phyloP scores from a whole-genome alignment of 2,113 vertebrate genomes.

The Bettongia penicillata region DNA sequence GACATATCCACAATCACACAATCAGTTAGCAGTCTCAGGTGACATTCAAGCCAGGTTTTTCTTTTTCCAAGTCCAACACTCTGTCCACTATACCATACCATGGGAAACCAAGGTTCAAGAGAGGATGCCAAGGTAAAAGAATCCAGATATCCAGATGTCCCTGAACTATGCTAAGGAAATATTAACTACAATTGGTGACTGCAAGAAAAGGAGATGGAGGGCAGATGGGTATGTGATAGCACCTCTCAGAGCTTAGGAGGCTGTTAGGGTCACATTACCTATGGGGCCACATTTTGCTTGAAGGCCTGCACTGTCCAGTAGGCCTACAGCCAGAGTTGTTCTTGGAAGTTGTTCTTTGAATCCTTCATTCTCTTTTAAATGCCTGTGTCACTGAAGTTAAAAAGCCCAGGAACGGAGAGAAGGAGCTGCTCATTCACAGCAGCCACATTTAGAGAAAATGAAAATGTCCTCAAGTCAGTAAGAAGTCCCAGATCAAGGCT shows the following conservation, averaged over 20 bases:
- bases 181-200: slow-evolving; percentile 7
- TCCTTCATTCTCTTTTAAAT: slow-evolving; percentile 18
- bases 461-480: not conserved
- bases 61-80: not conserved
- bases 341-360: not conserved
- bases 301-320: not conserved
- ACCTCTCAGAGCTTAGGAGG: not conserved
- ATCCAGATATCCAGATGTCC: not conserved
- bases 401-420: not conserved
- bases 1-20: not conserved
- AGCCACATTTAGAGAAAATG: not conserved
- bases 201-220: not conserved
- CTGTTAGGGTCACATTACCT: not conserved
- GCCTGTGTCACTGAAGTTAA: not conserved
- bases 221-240: not conserved
- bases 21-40: not conserved
- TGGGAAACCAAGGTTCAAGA: not conserved
- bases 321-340: not conserved
- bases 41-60: not conserved
- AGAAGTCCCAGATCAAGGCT: not conserved
- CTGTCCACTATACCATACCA: not conserved
- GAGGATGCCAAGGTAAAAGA: slow-evolving; percentile 12
- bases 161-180: not conserved
- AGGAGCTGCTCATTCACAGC: not conserved
- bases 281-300: not conserved